Conservation (phyloP, 2,888 invertebrate genomes). For the Dinocampus coccinellae region DNA sequence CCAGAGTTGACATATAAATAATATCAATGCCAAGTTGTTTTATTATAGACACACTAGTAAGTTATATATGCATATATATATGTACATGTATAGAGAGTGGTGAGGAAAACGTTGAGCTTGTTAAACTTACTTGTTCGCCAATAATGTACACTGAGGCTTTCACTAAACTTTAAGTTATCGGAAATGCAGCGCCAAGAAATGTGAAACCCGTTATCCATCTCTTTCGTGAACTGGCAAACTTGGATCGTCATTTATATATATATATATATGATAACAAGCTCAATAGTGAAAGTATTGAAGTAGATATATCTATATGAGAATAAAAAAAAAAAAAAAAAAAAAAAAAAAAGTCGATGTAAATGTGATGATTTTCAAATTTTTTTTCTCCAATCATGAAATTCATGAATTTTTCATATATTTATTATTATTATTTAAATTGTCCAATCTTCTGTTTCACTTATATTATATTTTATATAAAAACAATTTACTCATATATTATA, state of each 20-base stretch:
- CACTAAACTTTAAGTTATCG: slow-evolving; percentile 53
- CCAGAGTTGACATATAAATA: neutral
- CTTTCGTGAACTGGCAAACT: neutral
- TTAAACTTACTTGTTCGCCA: slow-evolving; percentile 40
- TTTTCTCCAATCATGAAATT: too few relatives aligned
- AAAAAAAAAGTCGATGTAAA: too few relatives aligned
- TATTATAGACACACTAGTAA: neutral
- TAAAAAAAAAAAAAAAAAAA: too few relatives aligned
- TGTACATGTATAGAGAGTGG: neutral
- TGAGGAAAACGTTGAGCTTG: slow-evolving; percentile 25
- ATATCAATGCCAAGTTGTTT: neutral
- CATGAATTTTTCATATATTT: too few relatives aligned
- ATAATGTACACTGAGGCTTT: slow-evolving; percentile 54
- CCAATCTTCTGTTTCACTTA: too few relatives aligned
- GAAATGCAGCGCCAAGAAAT: slow-evolving; percentile 50
- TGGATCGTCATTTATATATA: neutral
- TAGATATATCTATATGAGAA: too few relatives aligned
- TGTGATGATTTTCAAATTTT: too few relatives aligned
- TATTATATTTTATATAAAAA: too few relatives aligned
- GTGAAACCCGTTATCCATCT: slow-evolving; percentile 38
- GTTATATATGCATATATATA: neutral
- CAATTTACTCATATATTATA: too few relatives aligned
- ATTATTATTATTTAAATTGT: too few relatives aligned
- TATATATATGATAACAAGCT: neutral
- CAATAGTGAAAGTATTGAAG: too few relatives aligned